Conservation (phyloP, 2,888 invertebrate species). For the Halocaridina rubra region DNA sequence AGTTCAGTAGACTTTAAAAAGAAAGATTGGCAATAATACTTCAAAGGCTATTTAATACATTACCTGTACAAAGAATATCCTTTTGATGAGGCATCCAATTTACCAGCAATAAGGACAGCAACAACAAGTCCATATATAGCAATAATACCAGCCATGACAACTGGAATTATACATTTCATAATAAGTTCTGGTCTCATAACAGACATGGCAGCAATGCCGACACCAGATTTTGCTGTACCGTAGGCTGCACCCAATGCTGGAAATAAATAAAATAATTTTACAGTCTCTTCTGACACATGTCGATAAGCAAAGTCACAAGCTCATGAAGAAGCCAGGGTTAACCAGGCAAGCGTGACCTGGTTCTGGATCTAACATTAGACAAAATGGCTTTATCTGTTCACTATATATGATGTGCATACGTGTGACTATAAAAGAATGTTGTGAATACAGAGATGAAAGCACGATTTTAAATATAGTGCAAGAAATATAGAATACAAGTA, state of each 20-base stretch:
- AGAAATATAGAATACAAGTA: too few relatives aligned
- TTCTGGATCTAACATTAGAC: too few relatives aligned
- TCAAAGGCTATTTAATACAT: too few relatives aligned
- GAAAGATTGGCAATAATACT: too few relatives aligned
- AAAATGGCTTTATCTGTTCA: too few relatives aligned
- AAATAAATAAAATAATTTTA: slow-evolving; percentile 66
- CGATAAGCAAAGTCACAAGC: not conserved
- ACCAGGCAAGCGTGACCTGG: not conserved
- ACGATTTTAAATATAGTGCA: too few relatives aligned
- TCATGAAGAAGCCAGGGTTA: not conserved
- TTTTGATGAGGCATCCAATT: slow-evolving; percentile 67
- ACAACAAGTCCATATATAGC: slow-evolving; percentile 99
- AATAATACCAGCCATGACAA: slow-evolving; percentile 99
- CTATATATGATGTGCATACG: not conserved
- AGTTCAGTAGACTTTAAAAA: too few relatives aligned
- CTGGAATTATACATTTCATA: slow-evolving; percentile 99
- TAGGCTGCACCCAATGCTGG: slow-evolving; percentile 98
- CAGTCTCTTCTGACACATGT: not conserved
- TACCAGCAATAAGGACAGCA: slow-evolving; percentile 96
- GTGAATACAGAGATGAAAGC: not conserved
- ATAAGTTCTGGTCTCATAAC: slow-evolving; percentile 99
- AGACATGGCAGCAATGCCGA: slow-evolving; percentile 99
- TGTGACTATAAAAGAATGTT: not conserved
- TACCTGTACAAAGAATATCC: slow-evolving; percentile 83
- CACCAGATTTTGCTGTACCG: slow-evolving; percentile 99